Evolutionary conservation across 1,140 invertebrate species (phyloP), one percentile per base, ranked within the genome.

Genomic region (Pogonomyrmex californicus): DNA sequence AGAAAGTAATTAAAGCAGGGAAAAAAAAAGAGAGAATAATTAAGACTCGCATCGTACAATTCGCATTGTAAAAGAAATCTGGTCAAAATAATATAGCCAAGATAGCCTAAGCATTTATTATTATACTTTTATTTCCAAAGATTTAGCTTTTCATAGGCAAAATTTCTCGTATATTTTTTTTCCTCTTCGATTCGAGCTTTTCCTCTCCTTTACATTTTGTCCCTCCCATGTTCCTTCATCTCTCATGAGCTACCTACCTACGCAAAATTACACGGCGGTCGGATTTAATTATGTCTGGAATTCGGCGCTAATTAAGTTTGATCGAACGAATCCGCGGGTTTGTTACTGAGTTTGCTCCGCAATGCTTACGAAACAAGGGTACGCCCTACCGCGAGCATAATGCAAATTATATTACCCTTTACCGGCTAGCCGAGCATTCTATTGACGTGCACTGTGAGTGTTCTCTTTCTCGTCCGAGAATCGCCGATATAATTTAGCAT

Each of bases 231-330:
- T 3, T 56, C 38, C 41, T 68, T 68, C 63, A 82, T 9, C 68
- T 87, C 56, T 66, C 60, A 75, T 79, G 54, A 76, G 47, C 65
- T 65, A 63, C 36, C 88, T 75, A 85, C 71, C 81, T 86, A 81
- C 81, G 81, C 81, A 85, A 92, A 91, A 91, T 91, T 91, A 88
- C 90, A 86, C 87, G 87, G 92, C 82, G 93, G 91, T 94, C 87
- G 93, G 92, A 94, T 94, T 94, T 94, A 95, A 94, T 94, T 94
- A 94, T 93, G 91, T 93, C 93, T 93, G 93, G 94, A 95, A 95
- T 95, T 94, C 90, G 90, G 92, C 92, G 93, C 92, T 95, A 95
- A 95, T 95, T 94, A 94, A 95, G 93, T 94, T 94, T 93, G 93
- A 95, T 94, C 94, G 93, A 94, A 94, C 94, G 94, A 94, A 93